These are phyloP conservation scores for Acanthosepion esculentum DNA, from an alignment of 2,888 invertebrate genomes.

Conservation along the genomic window DNA sequence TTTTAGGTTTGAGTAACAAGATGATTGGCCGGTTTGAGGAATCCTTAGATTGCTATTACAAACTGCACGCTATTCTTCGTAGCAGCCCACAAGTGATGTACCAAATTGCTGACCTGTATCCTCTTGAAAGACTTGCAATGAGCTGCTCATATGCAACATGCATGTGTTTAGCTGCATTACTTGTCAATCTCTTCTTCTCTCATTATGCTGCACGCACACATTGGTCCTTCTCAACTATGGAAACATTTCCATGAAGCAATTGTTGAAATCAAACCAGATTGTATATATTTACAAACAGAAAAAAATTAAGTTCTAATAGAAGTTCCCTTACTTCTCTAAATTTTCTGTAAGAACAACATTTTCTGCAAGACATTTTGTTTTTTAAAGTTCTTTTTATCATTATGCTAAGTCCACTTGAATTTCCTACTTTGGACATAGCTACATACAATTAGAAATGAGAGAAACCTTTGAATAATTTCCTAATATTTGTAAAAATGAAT, in stretches of 20 bases:
- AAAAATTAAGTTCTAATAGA: no score
- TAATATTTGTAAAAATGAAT: no score
- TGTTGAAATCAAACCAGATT: background rate
- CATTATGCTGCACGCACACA: background rate
- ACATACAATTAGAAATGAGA: no score
- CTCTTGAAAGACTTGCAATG: constrained; percentile 54
- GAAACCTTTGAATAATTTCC: no score
- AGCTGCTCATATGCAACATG: background rate
- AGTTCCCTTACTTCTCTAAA: no score
- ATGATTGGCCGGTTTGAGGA: constrained; percentile 82
- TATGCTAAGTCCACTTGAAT: no score
- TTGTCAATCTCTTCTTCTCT: background rate
- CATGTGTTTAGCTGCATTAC: background rate
- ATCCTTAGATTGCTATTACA: constrained; percentile 86
- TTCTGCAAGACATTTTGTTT: no score
- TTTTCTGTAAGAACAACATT: no score
- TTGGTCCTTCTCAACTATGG: background rate
- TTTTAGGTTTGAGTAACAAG: constrained; percentile 82
- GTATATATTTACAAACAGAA: no score
- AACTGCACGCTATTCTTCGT: constrained; percentile 82
- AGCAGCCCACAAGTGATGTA: constrained; percentile 85
- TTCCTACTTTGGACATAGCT: no score
- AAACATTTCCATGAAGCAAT: background rate
- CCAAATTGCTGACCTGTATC: constrained; percentile 84
- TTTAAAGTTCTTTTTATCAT: no score